phyloP scores from a whole-genome alignment of 2,113 vertebrate genomes.

The Dinomys branickii region DNA sequence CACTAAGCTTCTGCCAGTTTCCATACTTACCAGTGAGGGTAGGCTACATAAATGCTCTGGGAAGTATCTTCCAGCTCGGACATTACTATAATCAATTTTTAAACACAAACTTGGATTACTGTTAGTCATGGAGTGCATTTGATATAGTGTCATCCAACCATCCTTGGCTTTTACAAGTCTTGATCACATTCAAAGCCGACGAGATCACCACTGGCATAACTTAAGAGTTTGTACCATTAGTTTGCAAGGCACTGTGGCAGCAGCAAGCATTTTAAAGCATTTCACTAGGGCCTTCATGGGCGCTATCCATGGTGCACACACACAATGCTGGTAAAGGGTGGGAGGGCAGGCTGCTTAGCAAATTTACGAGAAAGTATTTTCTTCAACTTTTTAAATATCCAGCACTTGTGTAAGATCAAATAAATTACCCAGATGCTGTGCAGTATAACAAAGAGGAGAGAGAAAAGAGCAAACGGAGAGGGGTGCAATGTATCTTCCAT shows the following conservation, averaged over 20 bases:
- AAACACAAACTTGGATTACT: not conserved
- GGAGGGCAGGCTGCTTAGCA: not conserved
- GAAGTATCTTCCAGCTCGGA: not conserved
- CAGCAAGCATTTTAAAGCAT: not conserved
- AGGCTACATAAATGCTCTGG: not conserved
- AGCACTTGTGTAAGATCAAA: not conserved
- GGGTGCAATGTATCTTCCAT: not conserved
- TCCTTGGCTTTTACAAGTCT: not conserved
- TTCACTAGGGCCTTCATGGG: not conserved
- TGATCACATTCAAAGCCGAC: not conserved
- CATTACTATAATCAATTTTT: not conserved
- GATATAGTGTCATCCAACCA: not conserved
- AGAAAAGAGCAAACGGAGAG: not conserved
- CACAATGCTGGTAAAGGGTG: not conserved
- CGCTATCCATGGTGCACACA: not conserved
- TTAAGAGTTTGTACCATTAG: not conserved
- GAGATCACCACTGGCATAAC: not conserved
- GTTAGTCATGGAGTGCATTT: not conserved
- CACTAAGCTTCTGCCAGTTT: not conserved
- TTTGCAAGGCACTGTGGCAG: not conserved
- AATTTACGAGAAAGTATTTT: not conserved
- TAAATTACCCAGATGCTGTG: not conserved
- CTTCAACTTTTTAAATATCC: not conserved
- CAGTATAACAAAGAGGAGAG: not conserved
- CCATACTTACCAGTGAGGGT: not conserved